phyloP scores from a whole-genome alignment of 2,113 vertebrate species.

The Brevimyrus niger region DNA sequence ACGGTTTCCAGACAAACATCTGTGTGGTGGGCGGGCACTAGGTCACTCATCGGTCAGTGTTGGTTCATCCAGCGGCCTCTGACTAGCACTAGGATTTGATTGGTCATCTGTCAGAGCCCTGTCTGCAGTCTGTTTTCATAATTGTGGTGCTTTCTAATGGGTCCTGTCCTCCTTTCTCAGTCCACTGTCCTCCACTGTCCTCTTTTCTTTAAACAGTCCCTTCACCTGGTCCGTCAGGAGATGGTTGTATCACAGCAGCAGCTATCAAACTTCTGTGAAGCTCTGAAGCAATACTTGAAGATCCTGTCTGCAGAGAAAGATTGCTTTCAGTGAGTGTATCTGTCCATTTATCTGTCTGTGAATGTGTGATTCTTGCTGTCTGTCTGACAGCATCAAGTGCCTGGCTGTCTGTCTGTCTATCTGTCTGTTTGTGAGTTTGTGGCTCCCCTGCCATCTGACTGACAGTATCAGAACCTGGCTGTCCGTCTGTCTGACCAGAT shows the following conservation, averaged over 20 bases:
- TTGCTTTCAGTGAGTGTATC: slow-evolving; percentile 88
- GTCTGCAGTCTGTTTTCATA: neutral
- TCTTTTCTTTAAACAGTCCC: slow-evolving; percentile 57
- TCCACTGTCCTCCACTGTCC: neutral
- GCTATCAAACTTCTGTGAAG: slow-evolving; percentile 78
- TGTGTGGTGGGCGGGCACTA: neutral
- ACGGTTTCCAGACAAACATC: neutral
- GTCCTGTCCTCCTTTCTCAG: neutral
- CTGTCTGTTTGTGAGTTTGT: neutral
- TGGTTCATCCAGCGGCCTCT: neutral
- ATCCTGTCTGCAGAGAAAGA: slow-evolving; percentile 71
- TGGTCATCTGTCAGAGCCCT: neutral
- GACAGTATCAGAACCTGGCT: neutral
- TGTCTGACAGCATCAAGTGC: neutral
- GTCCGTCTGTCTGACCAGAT: neutral
- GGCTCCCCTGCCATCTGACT: neutral
- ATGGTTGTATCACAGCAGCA: slow-evolving; percentile 87
- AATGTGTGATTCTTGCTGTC: neutral
- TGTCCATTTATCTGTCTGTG: neutral
- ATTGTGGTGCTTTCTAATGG: neutral
- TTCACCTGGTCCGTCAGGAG: slow-evolving; percentile 85
- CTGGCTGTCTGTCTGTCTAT: neutral
- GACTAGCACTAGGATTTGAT: neutral
- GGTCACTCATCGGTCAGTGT: neutral
- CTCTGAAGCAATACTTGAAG: slow-evolving; percentile 89